Conservation (phyloP, 2,113 vertebrate genomes). For the Melanotaenia duboulayi region DNA sequence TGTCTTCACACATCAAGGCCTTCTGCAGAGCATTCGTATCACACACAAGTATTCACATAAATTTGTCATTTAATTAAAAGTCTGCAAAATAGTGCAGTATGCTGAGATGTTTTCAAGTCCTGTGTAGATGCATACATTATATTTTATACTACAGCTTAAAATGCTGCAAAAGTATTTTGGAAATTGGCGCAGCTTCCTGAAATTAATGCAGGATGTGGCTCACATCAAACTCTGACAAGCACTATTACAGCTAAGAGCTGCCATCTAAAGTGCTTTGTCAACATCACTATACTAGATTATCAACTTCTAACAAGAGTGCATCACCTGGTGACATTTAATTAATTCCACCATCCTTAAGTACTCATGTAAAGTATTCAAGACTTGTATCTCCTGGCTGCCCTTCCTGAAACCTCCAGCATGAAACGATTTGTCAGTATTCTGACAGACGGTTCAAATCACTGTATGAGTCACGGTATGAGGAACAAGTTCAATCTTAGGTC, state of each 20-base stretch:
- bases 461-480: not conserved
- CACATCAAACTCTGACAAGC: conserved; percentile 17
- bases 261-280: not conserved
- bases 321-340: conserved; percentile 23
- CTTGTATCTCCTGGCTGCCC: not conserved
- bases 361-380: not conserved
- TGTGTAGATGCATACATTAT: not conserved
- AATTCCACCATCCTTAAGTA: conserved; percentile 5
- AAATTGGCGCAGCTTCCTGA: conserved; percentile 56
- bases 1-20: conserved; percentile 29
- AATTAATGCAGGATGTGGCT: conserved; percentile 39
- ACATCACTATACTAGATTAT: conserved; percentile 4
- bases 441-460: too few relatives aligned
- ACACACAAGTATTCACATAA: not conserved
- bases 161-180: conserved; percentile 34
- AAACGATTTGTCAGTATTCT: not conserved
- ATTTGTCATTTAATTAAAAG: conserved; percentile 5
- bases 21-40: conserved; percentile 5
- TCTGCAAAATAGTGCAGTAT: conserved; percentile 29
- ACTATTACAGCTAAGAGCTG: conserved; percentile 3
- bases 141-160: conserved; percentile 14
- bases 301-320: conserved; percentile 44
- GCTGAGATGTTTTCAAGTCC: conserved; percentile 50
- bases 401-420: not conserved
- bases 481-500: not conserved